Conservation (phyloP, 2,797 vertebrate genomes). For the Chelidonichthys spinosus region DNA sequence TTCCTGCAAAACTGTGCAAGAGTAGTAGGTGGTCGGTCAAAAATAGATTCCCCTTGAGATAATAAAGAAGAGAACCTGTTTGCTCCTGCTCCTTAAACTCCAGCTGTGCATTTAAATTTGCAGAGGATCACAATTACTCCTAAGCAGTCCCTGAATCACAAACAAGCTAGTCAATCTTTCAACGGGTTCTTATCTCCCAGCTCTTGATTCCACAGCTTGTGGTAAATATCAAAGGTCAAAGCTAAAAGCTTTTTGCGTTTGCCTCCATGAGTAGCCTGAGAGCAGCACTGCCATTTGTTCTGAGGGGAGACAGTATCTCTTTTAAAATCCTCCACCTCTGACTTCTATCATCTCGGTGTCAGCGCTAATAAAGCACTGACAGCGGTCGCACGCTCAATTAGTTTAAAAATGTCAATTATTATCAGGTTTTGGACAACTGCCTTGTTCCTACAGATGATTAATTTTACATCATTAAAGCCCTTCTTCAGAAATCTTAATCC, state of each 20-base stretch:
- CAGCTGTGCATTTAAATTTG: conserved; percentile 54
- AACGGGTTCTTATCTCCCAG: conserved; percentile 48
- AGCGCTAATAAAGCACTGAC: conserved; percentile 2
- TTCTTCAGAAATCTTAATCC: conserved; percentile 25
- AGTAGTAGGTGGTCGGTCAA: conserved; percentile 54
- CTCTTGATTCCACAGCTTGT: conserved; percentile 44
- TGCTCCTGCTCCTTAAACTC: conserved; percentile 48
- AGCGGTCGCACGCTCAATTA: conserved; percentile 12
- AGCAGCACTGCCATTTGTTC: conserved; percentile 44
- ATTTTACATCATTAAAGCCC: conserved; percentile 37
- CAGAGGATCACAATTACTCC: conserved; percentile 42
- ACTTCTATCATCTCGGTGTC: conserved; percentile 27
- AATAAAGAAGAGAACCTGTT: conserved; percentile 40
- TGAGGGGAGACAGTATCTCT: conserved; percentile 24
- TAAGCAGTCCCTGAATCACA: conserved; percentile 48
- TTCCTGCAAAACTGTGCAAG: conserved; percentile 15
- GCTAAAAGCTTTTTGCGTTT: conserved; percentile 67
- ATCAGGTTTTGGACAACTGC: conserved; percentile 32
- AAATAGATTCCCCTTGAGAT: conserved; percentile 47
- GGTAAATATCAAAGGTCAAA: conserved; percentile 70
- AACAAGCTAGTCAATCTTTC: conserved; percentile 53
- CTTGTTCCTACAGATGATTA: conserved; percentile 7
- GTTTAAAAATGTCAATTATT: conserved; percentile 22
- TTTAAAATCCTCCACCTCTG: conserved; percentile 36
- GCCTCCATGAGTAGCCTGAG: conserved; percentile 51